Conservation (phyloP, 2,888 invertebrate species). For the Sturmia bella region DNA sequence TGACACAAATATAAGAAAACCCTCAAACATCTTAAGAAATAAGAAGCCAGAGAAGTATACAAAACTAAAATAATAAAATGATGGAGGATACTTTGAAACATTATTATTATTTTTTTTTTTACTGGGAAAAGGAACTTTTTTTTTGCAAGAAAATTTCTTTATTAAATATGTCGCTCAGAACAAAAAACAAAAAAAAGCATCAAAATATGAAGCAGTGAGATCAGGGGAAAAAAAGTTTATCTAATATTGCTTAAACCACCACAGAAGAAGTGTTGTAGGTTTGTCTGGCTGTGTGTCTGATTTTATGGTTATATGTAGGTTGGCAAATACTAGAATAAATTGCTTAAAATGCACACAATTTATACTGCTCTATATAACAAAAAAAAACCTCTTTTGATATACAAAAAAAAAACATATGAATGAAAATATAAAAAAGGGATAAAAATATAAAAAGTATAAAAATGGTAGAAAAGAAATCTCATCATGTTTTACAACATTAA, state of each 20-base stretch:
- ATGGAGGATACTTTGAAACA: not conserved
- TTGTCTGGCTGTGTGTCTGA: conserved; percentile 4
- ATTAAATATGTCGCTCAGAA: conserved; percentile 22
- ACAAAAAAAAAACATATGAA: conserved; percentile 26
- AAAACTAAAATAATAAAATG: conserved; percentile 39
- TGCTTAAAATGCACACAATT: conserved; percentile 35
- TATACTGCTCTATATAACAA: not conserved
- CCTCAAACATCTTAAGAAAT: conserved; percentile 20
- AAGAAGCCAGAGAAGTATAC: not conserved
- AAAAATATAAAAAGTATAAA: conserved; percentile 37
- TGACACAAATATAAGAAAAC: conserved; percentile 28
- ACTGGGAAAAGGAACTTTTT: not conserved
- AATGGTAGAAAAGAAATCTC: conserved; percentile 45
- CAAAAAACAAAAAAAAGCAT: not conserved
- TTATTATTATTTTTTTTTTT: conserved; percentile 22
- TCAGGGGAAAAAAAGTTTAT: conserved; percentile 23
- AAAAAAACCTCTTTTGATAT: conserved; percentile 33
- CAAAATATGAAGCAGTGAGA: conserved; percentile 39
- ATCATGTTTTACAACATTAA: conserved; percentile 60
- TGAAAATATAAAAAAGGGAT: conserved; percentile 22
- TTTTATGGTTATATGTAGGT: conserved; percentile 21
- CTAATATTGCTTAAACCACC: conserved; percentile 22
- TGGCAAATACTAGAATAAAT: conserved; percentile 41
- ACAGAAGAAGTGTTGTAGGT: conserved; percentile 15
- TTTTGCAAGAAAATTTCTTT: conserved; percentile 15